Base-by-base conservation (phyloP, 2,113 vertebrate species). In the Prietella phreatophila region DNA sequence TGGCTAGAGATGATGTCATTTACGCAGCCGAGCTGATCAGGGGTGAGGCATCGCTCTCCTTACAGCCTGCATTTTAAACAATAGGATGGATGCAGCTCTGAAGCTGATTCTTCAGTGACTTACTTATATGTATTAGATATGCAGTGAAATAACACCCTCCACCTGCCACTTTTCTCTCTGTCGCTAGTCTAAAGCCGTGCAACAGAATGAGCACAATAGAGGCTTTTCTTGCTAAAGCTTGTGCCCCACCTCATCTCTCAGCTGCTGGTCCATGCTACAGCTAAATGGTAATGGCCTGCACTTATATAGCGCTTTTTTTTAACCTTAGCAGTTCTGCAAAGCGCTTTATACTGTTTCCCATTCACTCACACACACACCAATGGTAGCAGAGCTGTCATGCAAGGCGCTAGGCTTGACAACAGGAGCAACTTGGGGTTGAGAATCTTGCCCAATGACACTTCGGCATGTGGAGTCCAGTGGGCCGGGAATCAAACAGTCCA, bases 1-100 rank as follows among this genome's bases (percentile, higher is more conserved):
- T 84, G 82, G 82, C 17, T 55, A 36, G 86, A 71, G 80, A 83
- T 87, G 86, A 87, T 87, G 86, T 87, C 86, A 87, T 61, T 83
- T 67, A 87, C 75, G 80, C 80, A 50, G 80, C 56, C 27, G 14
- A 30, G 80, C 80, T 25, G 86, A 42, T 47, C 65, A 61, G 69
- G 85, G 86, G 86, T 50, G 80, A 83, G 81, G 86, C 81, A 36
- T 83, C 25, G 25, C 14, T 73, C 78, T 69, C 56, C 60, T 83
- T 33, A 4, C 86, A 61, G 67, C n/a, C 86, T 76, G 80, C 2
- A 17, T 87, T 75, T 63, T 22, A 79, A 87, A 87, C 86, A 83
- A 83, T 71, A 39, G 79, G 63, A 56, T 55, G 80, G 63, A 42
- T 15, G 61, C 65, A 36, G 85, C 33, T 67, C 25, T 25, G 55